A percentile compares a stretch with the other conserved stretches of the same genome.
Conservation (phyloP, 2,113 vertebrate species). For the Brachypteracias leptosomus region DNA sequence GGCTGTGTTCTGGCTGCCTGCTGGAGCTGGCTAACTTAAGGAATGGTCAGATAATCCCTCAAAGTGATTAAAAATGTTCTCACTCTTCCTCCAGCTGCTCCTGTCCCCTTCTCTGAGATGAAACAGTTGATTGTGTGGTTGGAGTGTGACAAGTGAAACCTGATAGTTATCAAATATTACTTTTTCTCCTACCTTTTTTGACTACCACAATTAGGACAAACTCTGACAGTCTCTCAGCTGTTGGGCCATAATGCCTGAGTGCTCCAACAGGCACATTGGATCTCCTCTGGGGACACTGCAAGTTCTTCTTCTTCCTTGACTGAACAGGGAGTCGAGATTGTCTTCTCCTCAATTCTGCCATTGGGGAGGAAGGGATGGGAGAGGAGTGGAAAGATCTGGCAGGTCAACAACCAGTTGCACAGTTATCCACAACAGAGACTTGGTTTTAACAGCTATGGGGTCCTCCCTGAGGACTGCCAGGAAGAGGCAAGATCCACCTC, state of each 20-base stretch:
- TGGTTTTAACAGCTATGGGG: neutral
- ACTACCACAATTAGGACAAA: neutral
- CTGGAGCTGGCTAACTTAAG: neutral
- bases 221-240: neutral
- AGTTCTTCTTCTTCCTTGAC: neutral
- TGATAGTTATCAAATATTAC: neutral
- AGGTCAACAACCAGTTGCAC: neutral
- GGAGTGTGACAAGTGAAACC: neutral
- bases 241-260: neutral
- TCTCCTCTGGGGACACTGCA: neutral
- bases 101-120: neutral
- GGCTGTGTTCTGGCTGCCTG: neutral
- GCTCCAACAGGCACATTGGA: neutral
- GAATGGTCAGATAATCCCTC: neutral
- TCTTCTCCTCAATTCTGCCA: neutral
- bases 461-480: neutral
- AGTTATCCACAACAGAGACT: neutral
- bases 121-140: neutral
- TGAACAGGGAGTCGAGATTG: rapidly evolving
- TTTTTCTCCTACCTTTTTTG: neutral
- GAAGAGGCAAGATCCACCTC: neutral
- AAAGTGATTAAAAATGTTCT: neutral
- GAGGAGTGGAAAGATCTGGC: neutral
- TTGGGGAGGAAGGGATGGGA: neutral
- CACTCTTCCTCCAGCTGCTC: neutral